These are phyloP conservation scores for Monochamus alternatus DNA, from an alignment of 2,888 invertebrate genomes.

Conservation along the genomic window DNA sequence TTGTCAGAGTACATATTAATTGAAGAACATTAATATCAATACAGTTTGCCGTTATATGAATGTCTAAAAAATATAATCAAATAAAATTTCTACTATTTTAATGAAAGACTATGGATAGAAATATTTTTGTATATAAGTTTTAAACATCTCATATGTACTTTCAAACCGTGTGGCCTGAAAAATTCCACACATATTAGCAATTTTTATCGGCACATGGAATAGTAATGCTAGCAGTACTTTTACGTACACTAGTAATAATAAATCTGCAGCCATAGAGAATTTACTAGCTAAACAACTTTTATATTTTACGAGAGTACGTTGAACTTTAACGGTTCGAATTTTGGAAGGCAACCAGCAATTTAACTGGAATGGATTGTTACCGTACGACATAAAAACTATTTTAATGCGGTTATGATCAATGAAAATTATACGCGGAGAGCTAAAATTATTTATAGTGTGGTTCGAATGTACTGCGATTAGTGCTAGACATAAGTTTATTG, in stretches of 20 bases:
- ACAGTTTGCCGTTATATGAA: no score
- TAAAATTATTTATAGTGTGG: background rate
- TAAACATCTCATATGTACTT: no score
- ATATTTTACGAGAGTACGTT: conserved; percentile 34
- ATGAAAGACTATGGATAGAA: no score
- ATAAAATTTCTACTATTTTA: no score
- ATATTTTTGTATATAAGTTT: no score
- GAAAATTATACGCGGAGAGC: background rate
- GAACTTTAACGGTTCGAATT: conserved; percentile 38
- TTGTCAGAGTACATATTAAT: no score
- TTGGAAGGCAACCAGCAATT: conserved; percentile 40
- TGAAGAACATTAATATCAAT: no score
- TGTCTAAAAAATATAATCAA: no score
- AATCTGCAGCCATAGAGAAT: conserved; percentile 30
- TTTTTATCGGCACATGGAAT: conserved; percentile 21
- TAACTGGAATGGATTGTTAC: conserved; percentile 23
- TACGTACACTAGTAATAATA: conserved; percentile 28
- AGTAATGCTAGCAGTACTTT: conserved; percentile 24
- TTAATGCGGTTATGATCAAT: conserved; percentile 7
- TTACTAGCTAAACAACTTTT: conserved; percentile 34
- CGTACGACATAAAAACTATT: conserved; percentile 22
- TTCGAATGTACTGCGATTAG: background rate
- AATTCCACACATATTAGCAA: conserved; percentile 12
- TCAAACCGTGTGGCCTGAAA: no score
- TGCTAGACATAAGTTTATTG: no score